Percentiles rank a stretch among this genome's conserved stretches.
Conservation (phyloP, 2,797 vertebrate species). For the Fundulus diaphanus region DNA sequence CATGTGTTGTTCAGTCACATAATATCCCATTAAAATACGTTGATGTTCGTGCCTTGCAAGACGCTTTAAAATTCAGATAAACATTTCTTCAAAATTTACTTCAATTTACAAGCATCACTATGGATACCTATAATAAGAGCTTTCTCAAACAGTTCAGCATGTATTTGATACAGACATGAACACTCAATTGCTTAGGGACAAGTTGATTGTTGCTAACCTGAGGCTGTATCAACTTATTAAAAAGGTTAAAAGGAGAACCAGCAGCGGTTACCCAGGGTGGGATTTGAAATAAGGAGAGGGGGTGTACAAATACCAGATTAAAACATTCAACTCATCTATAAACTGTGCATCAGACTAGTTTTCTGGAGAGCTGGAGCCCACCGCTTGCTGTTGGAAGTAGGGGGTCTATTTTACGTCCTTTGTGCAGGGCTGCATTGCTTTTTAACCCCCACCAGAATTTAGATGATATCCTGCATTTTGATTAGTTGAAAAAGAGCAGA, state of each 20-base stretch:
- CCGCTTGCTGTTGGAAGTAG: background rate
- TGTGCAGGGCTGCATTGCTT: background rate
- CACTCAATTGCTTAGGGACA: background rate
- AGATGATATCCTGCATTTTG: background rate
- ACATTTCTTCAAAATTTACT: background rate
- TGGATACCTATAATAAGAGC: background rate
- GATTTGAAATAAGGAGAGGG: background rate
- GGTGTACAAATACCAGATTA: background rate
- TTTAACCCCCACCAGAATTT: background rate
- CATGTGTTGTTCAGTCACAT: no score
- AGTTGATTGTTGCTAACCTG: no score
- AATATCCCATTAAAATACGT: no score
- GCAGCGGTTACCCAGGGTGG: background rate
- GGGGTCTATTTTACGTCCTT: background rate
- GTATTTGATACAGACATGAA: background rate
- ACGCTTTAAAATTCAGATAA: background rate
- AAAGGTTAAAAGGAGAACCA: background rate
- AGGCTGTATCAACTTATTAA: no score
- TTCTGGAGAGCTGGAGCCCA: background rate
- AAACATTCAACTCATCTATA: background rate
- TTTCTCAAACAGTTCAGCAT: background rate
- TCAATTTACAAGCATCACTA: background rate
- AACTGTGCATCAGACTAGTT: background rate
- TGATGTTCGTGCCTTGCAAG: background rate
- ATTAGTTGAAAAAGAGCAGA: background rate